A percentile compares a stretch with the other conserved stretches of the same genome.
phyloP scores from a whole-genome alignment of 2,797 vertebrate genomes.

The Chelmon rostratus region DNA sequence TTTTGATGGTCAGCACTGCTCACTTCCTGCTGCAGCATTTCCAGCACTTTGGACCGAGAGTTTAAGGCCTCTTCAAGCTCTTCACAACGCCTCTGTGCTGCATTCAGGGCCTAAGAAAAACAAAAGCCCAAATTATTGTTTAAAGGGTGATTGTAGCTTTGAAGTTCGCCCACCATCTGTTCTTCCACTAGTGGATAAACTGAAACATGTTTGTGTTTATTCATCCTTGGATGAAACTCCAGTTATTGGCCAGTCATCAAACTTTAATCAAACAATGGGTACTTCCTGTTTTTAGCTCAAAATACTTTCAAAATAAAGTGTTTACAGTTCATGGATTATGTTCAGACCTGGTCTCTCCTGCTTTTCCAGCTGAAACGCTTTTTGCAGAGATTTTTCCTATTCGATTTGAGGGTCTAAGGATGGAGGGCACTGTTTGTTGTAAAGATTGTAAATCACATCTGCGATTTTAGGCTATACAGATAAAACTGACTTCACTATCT shows the following conservation, averaged over 20 bases:
- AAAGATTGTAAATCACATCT: too few species aligned
- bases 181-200: background rate
- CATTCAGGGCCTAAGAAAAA: conserved; percentile 82
- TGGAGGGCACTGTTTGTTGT: too few species aligned
- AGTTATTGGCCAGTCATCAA: background rate
- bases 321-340: too few species aligned
- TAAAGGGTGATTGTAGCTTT: background rate
- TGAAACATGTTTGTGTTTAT: background rate
- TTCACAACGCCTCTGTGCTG: conserved; percentile 87
- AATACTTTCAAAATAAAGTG: too few species aligned
- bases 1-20: conserved; percentile 90
- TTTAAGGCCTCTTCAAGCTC: conserved; percentile 89
- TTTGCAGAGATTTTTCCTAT: too few species aligned
- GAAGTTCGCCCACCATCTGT: background rate
- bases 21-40: conserved; percentile 93
- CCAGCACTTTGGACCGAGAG: conserved; percentile 89
- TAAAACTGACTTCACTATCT: too few species aligned
- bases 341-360: too few species aligned
- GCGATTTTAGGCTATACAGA: too few species aligned
- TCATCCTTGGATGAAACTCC: background rate
- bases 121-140: background rate
- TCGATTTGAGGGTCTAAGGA: too few species aligned
- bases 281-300: too few species aligned
- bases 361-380: too few species aligned
- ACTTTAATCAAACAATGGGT: too few species aligned